Conservation (phyloP, 1,140 invertebrate genomes). For the Cherax destructor region DNA sequence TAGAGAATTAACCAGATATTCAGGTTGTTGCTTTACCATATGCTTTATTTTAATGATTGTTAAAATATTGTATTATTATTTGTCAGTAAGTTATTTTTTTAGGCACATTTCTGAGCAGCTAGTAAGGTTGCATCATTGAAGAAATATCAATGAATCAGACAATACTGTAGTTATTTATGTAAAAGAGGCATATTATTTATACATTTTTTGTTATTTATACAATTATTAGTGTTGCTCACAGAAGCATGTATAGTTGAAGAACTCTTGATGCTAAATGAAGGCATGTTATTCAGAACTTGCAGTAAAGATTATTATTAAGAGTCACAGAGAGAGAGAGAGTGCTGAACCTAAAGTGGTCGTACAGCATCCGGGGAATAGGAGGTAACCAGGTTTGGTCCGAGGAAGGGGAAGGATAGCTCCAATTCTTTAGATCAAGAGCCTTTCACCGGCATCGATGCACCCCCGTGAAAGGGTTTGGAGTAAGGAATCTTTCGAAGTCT, state of each 20-base stretch:
- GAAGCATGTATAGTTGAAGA: not conserved
- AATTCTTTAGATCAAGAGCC: too few relatives aligned
- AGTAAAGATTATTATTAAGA: not conserved
- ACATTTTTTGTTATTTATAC: not conserved
- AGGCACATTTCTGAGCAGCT: not conserved
- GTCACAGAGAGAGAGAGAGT: too few relatives aligned
- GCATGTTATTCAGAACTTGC: not conserved
- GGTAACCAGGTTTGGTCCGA: too few relatives aligned
- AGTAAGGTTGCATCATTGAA: not conserved
- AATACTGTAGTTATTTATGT: not conserved
- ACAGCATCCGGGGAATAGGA: too few relatives aligned
- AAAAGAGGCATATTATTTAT: not conserved
- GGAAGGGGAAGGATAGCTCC: too few relatives aligned
- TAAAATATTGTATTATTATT: not conserved
- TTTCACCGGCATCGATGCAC: too few relatives aligned
- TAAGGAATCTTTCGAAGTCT: constrained; percentile 2
- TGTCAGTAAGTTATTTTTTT: not conserved
- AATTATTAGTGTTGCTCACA: not conserved
- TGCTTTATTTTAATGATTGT: not conserved
- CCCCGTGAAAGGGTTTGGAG: not conserved
- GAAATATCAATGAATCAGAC: not conserved
- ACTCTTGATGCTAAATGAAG: not conserved
- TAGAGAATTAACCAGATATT: constrained; percentile 15
- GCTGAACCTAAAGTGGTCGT: too few relatives aligned
- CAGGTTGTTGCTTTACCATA: not conserved